Evolutionary conservation across 1,140 invertebrate genomes (phyloP), one percentile per base, ranked within the genome.

Genomic region (Aphidius gifuensis): DNA sequence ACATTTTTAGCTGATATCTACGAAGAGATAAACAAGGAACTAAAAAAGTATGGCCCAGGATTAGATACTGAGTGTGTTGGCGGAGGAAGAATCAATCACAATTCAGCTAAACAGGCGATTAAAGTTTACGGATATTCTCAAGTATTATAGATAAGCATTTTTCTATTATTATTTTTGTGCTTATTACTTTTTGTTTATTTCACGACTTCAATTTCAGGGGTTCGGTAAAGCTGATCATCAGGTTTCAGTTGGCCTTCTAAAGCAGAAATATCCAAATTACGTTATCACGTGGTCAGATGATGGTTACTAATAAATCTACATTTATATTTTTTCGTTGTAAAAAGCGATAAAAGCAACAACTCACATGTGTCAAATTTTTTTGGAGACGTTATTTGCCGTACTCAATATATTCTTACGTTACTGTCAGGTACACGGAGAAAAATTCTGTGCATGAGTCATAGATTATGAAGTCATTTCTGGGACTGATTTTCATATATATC

Each of bases 91-190:
- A 95, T 96, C 68, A 81, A 87, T 23, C 91, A 94, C 76, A 85
- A 92, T 47, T 74, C 88, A 1, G 80, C 80, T 4, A 81, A 84
- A n/a, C 93, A 92, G 72, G 85, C 82, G 56, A 86, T 96, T 53
- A 84, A 89, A 69, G 91, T 96, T 64, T 95, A 92, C 79, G 93
- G 93, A 57, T 94, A 94, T 76, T 96, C 93, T 21, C 88, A 92
- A 82, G 88, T 88, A 75, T 2, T 32, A 42, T 8, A 59, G 38
- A 53, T 43, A 39, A 8, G n/a, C 48, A 0, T 48, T 9, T 5
- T 56, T 56, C 2, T 56, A 8, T 6, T 56, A 11, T 43, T n/a
- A 9, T 58, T 44, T 44, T 16, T 32, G 5, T 9, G 2, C 8
- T 61, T 23, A 9, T 32, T 23, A 53, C 4, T 60, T 51, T n/a